phyloP scores from a whole-genome alignment of 2,113 vertebrate genomes.

The Sciurus niger region DNA sequence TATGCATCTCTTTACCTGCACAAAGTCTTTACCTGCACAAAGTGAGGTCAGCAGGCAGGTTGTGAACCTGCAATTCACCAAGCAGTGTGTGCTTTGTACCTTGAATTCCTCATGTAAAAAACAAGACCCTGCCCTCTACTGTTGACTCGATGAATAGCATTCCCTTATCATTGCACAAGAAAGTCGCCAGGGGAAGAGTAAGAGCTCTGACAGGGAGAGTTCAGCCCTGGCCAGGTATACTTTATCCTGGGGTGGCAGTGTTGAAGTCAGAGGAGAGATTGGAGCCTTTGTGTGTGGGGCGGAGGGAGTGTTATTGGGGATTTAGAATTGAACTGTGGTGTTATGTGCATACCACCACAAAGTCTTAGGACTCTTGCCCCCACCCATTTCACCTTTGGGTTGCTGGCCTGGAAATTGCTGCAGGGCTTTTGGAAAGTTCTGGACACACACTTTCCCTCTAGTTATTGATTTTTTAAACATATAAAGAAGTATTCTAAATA shows the following conservation, averaged over 20 bases:
- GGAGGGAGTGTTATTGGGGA: not conserved
- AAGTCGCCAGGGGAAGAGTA: not conserved
- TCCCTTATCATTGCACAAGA: no score
- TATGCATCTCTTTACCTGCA: not conserved
- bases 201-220: not conserved
- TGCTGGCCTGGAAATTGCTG: not conserved
- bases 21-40: not conserved
- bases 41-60: not conserved
- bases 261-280: not conserved
- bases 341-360: not conserved
- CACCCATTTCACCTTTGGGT: no score
- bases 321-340: not conserved
- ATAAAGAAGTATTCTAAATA: not conserved
- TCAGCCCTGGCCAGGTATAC: not conserved
- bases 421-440: not conserved
- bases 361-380: no score
- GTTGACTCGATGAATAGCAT: not conserved
- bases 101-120: not conserved
- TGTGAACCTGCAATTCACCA: not conserved
- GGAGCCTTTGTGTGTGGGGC: not conserved
- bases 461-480: not conserved
- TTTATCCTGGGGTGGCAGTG: not conserved
- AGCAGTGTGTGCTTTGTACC: not conserved
- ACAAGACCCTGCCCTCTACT: not conserved
- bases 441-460: constrained; percentile 7